Conservation (phyloP, 2,113 vertebrate species). For the Oxyura jamaicensis region DNA sequence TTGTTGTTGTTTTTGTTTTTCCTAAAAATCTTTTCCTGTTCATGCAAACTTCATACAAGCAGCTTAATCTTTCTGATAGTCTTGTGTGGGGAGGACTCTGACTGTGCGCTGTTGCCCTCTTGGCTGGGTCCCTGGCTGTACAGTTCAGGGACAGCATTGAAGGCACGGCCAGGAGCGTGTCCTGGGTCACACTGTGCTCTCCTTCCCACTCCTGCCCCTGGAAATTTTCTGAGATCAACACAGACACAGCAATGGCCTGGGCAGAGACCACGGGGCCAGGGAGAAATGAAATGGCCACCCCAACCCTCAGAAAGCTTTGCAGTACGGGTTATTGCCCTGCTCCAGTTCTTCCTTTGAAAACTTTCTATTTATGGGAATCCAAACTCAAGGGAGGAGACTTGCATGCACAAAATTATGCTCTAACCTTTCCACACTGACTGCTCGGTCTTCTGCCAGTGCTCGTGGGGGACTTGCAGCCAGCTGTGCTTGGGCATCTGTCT, state of each 20-base stretch:
- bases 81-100: not conserved
- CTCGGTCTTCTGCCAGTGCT: not conserved
- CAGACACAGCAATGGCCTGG: not conserved
- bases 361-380: not conserved
- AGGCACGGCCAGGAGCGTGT: fast-evolving
- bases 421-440: not conserved
- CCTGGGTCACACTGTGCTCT: not conserved
- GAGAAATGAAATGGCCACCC: not conserved
- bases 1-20: not conserved
- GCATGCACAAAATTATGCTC: not conserved
- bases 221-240: not conserved
- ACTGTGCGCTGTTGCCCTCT: not conserved
- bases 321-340: not conserved
- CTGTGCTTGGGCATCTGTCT: fast-evolving
- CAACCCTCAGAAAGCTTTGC: not conserved
- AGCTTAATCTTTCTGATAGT: not conserved
- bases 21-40: not conserved
- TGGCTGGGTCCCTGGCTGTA: fast-evolving
- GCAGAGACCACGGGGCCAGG: not conserved
- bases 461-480: not conserved
- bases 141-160: not conserved
- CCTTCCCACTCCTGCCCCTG: not conserved
- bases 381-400: not conserved
- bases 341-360: not conserved
- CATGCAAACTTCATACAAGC: not conserved